Evolutionary conservation across 2,113 vertebrate species (phyloP).

Genomic region (Rana temporaria): DNA sequence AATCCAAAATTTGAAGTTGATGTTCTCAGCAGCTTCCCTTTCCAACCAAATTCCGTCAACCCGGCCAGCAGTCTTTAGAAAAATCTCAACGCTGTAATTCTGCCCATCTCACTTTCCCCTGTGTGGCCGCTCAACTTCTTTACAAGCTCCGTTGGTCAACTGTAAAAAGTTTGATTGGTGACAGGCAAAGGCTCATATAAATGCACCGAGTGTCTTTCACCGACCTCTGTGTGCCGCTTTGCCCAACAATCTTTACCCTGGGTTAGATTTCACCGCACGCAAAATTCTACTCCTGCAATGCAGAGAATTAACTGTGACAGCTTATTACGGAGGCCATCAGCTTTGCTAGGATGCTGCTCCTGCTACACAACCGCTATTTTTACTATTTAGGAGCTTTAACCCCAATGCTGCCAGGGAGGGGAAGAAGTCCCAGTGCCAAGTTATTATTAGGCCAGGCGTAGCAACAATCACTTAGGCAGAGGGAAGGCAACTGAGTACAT

Average conservation of each 20-base stretch:
- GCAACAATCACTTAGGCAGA: neutral
- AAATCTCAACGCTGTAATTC: neutral
- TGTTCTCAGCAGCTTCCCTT: neutral
- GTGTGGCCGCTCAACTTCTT: neutral
- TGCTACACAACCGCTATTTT: neutral
- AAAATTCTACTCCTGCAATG: constrained; percentile 32
- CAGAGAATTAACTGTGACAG: constrained; percentile 25
- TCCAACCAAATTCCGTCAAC: neutral
- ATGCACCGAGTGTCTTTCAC: neutral
- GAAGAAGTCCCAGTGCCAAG: neutral
- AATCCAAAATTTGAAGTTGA: neutral
- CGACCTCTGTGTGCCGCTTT: neutral
- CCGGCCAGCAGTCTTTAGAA: too few species aligned
- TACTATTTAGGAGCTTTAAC: neutral
- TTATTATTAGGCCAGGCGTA: neutral
- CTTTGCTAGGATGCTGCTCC: neutral
- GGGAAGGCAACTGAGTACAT: neutral
- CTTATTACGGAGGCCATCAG: neutral
- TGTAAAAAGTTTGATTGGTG: neutral
- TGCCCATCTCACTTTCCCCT: neutral
- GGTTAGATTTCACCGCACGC: constrained; percentile 5
- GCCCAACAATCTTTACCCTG: neutral
- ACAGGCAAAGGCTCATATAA: neutral
- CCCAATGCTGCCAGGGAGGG: neutral
- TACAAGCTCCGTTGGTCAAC: neutral